Evolutionary conservation across 2,797 vertebrate species (phyloP), one percentile per base, ranked within the genome.

Genomic region (Sternotherus odoratus): DNA sequence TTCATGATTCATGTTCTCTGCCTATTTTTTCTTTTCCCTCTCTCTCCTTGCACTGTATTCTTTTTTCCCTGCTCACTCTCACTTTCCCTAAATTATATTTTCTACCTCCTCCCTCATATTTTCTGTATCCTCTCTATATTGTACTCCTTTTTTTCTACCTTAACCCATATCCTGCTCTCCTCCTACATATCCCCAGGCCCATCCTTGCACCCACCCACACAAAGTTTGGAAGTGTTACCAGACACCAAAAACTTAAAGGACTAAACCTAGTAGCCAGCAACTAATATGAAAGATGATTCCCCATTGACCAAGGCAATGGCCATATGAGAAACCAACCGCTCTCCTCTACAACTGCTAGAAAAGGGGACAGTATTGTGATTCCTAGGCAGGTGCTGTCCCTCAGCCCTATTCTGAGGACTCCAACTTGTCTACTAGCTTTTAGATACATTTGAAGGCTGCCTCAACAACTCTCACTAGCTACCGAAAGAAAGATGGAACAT

Each of bases 151-250:
- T 46, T 75, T 48, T 48, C 72, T 16, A 48, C 7, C 72, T 46
- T 48, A 75, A 46, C 12, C 72, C 43, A 48, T 9, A 43, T 46
- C 12, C 48, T 7, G 16, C 23, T 75, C 39, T 15, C 13, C 43
- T 46, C 24, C 24, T 75, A 13, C 5, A 5, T 19, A 16, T 2
- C 26, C 21, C 5, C 12, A 43, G 12, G 28, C 39, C 24, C 72
- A 48, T 75, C 8, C 13, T 48, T 15, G 72, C 72, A 75, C 4
- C 21, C 79, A 66, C 3, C 28, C 0, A 39, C 0, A 0, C 79
- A 77, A 8, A 17, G 2, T 17, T 23, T 60, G 43, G 36, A 8
- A 4, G 56, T 19, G 1, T 78, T 75, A 1, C 4, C 51, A 54
- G 33, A 60, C 19, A 3, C 54, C 33, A 46, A 53, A 24, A 5